These are phyloP conservation scores for Pseudopleuronectes americanus DNA, from an alignment of 2,797 vertebrate species.

Conservation along the genomic window DNA sequence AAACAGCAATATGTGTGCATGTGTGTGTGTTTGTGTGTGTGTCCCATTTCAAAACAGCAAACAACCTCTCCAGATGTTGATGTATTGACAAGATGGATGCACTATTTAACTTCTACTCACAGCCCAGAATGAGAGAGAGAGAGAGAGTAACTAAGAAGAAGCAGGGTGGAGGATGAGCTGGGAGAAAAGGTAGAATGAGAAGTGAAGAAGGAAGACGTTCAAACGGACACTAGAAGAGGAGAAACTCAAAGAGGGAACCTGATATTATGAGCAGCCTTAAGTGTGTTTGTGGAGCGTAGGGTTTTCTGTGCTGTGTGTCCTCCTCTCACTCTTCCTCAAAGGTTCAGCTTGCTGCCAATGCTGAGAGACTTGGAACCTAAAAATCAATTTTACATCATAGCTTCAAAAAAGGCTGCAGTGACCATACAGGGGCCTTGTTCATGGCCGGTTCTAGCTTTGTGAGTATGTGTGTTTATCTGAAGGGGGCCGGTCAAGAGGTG, in stretches of 20 bases:
- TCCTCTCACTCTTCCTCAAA: slow-evolving; percentile 7
- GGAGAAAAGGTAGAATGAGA: background rate
- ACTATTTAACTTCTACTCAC: slow-evolving; percentile 66
- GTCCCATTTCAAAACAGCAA: slow-evolving; percentile 52
- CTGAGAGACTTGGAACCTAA: slow-evolving; percentile 56
- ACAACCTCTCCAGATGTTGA: slow-evolving; percentile 69
- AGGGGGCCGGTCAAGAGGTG: slow-evolving; percentile 36
- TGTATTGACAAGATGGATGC: slow-evolving; percentile 64
- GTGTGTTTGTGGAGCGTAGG: slow-evolving; percentile 7
- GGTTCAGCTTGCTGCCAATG: slow-evolving; percentile 41
- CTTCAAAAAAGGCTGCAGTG: slow-evolving; percentile 57
- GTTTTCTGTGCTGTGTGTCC: background rate
- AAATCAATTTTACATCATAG: slow-evolving; percentile 60
- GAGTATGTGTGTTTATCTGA: slow-evolving; percentile 27
- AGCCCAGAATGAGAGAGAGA: slow-evolving; percentile 39
- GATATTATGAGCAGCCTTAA: slow-evolving; percentile 1
- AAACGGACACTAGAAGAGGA: slow-evolving; percentile 2
- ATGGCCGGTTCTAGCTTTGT: slow-evolving; percentile 48
- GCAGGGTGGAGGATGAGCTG: background rate
- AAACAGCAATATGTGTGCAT: slow-evolving; percentile 32
- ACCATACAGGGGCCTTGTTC: slow-evolving; percentile 48
- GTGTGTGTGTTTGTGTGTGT: slow-evolving; percentile 19
- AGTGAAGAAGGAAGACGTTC: background rate
- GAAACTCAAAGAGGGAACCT: slow-evolving; percentile 4
- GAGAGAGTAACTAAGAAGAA: slow-evolving; percentile 12